Conservation (phyloP, 1,140 invertebrate genomes). For the Mercenaria mercenaria region DNA sequence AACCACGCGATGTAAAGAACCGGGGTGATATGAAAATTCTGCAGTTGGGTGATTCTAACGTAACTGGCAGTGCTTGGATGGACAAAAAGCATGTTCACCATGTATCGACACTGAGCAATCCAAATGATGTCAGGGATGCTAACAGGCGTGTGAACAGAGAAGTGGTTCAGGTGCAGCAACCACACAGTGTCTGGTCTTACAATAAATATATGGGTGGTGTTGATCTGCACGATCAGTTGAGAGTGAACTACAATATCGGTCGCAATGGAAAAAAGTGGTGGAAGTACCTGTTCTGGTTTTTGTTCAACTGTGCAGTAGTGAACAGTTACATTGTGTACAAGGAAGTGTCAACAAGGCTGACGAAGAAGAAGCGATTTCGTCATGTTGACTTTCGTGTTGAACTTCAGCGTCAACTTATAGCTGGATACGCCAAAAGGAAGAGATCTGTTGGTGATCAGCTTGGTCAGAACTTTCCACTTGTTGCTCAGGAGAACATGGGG, state of each 20-base stretch:
- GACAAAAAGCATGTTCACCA: constrained; percentile 13
- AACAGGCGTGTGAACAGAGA: not conserved
- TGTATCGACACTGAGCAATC: constrained; percentile 11
- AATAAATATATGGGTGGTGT: constrained; percentile 30
- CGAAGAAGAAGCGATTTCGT: not conserved
- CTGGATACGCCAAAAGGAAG: constrained; percentile 9
- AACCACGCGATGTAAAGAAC: not conserved
- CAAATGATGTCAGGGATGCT: constrained; percentile 23
- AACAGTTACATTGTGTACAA: constrained; percentile 7
- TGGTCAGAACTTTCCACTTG: not conserved
- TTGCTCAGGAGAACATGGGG: not conserved
- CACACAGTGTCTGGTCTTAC: constrained; percentile 15
- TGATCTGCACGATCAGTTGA: constrained; percentile 16
- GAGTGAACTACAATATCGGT: not conserved
- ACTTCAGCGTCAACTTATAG: not conserved
- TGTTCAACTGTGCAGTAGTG: constrained; percentile 28
- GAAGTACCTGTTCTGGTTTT: constrained; percentile 24
- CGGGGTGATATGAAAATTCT: constrained; percentile 21
- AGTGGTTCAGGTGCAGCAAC: not conserved
- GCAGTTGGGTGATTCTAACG: not conserved
- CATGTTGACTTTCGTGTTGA: constrained; percentile 31
- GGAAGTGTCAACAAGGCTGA: not conserved
- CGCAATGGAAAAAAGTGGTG: constrained; percentile 28
- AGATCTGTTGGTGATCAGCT: not conserved
- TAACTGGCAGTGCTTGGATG: not conserved